A percentile compares a stretch with the other conserved stretches of the same genome.
Conservation (phyloP, 2,113 vertebrate genomes). For the Thalassoma bifasciatum region DNA sequence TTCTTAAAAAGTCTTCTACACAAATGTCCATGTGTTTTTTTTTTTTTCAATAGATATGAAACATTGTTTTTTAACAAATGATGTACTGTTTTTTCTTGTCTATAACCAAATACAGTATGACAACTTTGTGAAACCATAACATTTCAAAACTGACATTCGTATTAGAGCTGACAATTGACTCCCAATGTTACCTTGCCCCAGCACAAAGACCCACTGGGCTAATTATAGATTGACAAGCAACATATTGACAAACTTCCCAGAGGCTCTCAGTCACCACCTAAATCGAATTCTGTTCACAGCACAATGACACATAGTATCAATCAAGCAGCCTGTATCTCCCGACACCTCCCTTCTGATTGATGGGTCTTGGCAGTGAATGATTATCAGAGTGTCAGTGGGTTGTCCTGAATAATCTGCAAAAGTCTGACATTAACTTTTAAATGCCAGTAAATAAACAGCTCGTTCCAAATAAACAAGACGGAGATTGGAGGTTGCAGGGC, state of each 20-base stretch:
- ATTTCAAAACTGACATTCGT: constrained; percentile 28
- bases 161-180: constrained; percentile 54
- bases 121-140: constrained; percentile 32
- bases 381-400: constrained; percentile 59
- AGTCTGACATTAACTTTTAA: constrained; percentile 48
- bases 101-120: not conserved
- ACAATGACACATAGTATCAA: constrained; percentile 75
- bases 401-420: constrained; percentile 55
- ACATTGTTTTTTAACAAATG: too few relatives aligned
- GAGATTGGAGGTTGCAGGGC: not conserved
- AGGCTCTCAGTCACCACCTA: constrained; percentile 65
- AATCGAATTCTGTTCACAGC: constrained; percentile 73
- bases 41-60: not conserved
- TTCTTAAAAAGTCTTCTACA: constrained; percentile 7
- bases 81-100: not conserved
- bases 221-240: constrained; percentile 73
- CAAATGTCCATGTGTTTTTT: too few relatives aligned
- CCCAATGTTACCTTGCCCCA: constrained; percentile 52
- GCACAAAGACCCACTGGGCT: constrained; percentile 51
- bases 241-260: constrained; percentile 72
- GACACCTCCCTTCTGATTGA: constrained; percentile 70
- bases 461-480: constrained; percentile 17
- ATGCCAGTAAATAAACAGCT: constrained; percentile 31
- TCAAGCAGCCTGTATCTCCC: constrained; percentile 61
- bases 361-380: constrained; percentile 73